Evolutionary conservation across 2,113 vertebrate genomes (phyloP).

Genomic region (Epinephelus moara): DNA sequence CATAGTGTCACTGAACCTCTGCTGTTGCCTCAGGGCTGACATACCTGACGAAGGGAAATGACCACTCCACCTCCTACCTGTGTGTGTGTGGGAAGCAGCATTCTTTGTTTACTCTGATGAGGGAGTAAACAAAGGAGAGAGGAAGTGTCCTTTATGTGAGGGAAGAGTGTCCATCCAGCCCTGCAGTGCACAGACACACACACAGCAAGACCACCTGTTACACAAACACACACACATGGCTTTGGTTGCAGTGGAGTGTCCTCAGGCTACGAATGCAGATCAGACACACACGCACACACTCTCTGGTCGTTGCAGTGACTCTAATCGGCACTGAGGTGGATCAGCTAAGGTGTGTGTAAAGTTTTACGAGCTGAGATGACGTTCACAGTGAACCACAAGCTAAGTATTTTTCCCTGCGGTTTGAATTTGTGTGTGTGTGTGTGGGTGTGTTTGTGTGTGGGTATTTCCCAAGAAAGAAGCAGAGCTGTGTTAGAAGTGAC

Average conservation of each 20-base stretch:
- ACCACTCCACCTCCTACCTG: constrained; percentile 42
- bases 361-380: constrained; percentile 62
- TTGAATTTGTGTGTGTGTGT: constrained; percentile 30
- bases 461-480: background rate
- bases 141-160: constrained; percentile 74
- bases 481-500: constrained; percentile 26
- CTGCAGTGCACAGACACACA: constrained; percentile 42
- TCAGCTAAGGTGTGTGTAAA: constrained; percentile 25
- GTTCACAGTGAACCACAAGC: constrained; percentile 39
- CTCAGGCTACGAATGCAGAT: constrained; percentile 38
- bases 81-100: constrained; percentile 34
- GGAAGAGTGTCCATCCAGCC: constrained; percentile 63
- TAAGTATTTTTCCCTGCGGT: constrained; percentile 45
- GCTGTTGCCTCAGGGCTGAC: constrained; percentile 56
- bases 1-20: constrained; percentile 3
- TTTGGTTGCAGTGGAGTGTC: constrained; percentile 31
- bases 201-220: constrained; percentile 48
- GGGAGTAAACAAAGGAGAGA: constrained; percentile 72
- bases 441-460: background rate
- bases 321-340: constrained; percentile 34
- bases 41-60: constrained; percentile 72
- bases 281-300: constrained; percentile 20
- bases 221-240: constrained; percentile 35
- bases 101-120: constrained; percentile 68
- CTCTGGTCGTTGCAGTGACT: constrained; percentile 20